Percentiles rank a stretch among this genome's conserved stretches.
These are phyloP conservation scores for Sinella curviseta DNA, from an alignment of 1,140 invertebrate species.

Conservation along the genomic window DNA sequence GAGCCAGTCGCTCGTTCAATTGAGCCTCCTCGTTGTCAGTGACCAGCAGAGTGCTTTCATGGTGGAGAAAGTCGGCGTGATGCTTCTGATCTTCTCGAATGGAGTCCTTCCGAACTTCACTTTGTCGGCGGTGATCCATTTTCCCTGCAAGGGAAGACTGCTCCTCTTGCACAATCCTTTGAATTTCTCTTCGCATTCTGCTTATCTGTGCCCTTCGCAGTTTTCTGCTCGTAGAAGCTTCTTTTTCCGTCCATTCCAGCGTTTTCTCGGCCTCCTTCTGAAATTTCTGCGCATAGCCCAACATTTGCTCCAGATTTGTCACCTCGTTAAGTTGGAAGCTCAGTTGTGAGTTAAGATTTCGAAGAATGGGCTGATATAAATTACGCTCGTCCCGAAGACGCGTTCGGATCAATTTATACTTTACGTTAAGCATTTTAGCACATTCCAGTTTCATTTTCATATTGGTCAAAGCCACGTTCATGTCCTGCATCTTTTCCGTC, in stretches of 20 bases:
- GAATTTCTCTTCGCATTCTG: conserved; percentile 41
- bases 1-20: conserved; percentile 20
- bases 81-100: too few species aligned
- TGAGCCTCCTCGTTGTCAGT: not conserved
- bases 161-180: conserved; percentile 28
- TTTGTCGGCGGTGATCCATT: too few species aligned
- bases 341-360: conserved; percentile 31
- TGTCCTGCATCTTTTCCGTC: not conserved
- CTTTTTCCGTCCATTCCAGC: conserved; percentile 38
- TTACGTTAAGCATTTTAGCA: conserved; percentile 34
- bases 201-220: conserved; percentile 37
- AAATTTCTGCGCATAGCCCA: conserved; percentile 43
- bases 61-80: not conserved
- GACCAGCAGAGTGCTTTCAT: not conserved
- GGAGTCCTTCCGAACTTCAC: not conserved
- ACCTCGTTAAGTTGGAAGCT: conserved; percentile 33
- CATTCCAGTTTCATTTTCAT: conserved; percentile 38
- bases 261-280: conserved; percentile 33
- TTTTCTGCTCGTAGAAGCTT: conserved; percentile 37
- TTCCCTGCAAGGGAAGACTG: not conserved
- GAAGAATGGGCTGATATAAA: conserved; percentile 38
- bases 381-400: conserved; percentile 34
- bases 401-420: conserved; percentile 38
- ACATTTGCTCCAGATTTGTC: conserved; percentile 38
- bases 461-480: not conserved